Evolutionary conservation across 2,888 invertebrate species (phyloP), one percentile per base, ranked within the genome.

Genomic region (Pilophorus perplexus): DNA sequence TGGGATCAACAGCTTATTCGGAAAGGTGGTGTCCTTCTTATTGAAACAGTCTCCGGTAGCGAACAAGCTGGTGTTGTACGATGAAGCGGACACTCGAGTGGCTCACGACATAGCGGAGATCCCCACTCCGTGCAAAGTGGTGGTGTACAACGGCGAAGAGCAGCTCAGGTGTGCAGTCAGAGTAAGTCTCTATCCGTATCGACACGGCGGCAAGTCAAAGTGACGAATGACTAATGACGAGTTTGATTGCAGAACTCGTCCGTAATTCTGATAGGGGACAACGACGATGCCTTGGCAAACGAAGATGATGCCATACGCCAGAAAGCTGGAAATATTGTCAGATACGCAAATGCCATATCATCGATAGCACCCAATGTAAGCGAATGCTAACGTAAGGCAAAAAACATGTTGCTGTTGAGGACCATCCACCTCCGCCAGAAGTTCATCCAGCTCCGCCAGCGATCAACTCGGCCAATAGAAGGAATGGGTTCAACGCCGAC

Each of bases 161-260:
- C 40, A 66, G 8, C 55, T 66, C n/a, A 27, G 28, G 16, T 57
- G 28, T 44, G 66, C 66, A n/a, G 40, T 66, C 8, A 66, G 57
- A 54, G 66, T 65, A 38, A 54, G 25, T 27, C 18, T n/a, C n/a
- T n/a, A n/a, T n/a, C n/a, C n/a, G n/a, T n/a, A n/a, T n/a, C n/a
- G n/a, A n/a, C n/a, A 20, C 22, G n/a, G n/a, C 12, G 40, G 12
- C 4, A n/a, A 10, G 6, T 33, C 33, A 33, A 33, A 6, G 10
- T 8, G 6, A 8, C 33, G 33, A 33, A 33, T 33, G 3, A 42
- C n/a, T 8, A 2, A 2, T 42, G 5, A n/a, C n/a, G n/a, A n/a
- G n/a, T n/a, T n/a, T n/a, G 6, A 42, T 46, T 46, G 12, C 46
- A 65, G 65, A 54, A 66, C 20, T 57, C 66, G 3, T 55, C 42